Base-by-base conservation (phyloP, 64 coral and sea anemone genomes). In the Acropora yongei region DNA sequence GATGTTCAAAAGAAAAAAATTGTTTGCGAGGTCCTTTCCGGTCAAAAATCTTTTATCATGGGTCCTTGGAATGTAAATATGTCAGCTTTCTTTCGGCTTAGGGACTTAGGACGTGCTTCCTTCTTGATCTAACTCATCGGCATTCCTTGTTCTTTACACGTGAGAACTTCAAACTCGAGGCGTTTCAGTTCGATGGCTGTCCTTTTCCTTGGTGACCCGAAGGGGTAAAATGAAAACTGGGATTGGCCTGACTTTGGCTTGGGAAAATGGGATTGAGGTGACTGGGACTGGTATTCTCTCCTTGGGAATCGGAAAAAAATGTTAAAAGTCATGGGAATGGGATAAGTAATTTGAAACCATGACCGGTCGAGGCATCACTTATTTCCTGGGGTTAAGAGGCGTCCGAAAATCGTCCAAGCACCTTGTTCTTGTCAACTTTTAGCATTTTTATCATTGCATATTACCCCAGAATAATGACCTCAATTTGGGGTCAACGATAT, bases 11-110 rank as follows among this genome's bases (percentile, higher is more conserved):
- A 99, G 75, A 93, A 93, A 41, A 99, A 50, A 18, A 99, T 86
- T 99, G 97, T 79, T 99, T 99, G 43, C 94, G 82, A 71, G 92
- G 87, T 18, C 97, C 97, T 78, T 86, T 99, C 94, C 94, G 96
- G 30, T 99, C 97, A 89, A 94, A 99, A 99, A 99, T 78, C 94
- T 96, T 61, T 93, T 89, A 12, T 91, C 86, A 83, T 89, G 96
- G 45, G 75, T 88, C 49, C 86, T 96, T 41, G 91, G 78, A 40
- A 99, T 90, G 44, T 95, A n/a, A 74, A 86, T 76, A 68, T 99
- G 97, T 9, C 92, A 82, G 72, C 74, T 89, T 57, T 91, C 79
- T 89, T 88, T 96, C 0, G 94, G 91, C 41, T 90, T 66, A 30
- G 30, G 0, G 0, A 30, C 30, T 30, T 0, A 44, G 97, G 89